Evolutionary conservation across 37 sponge, comb jelly and placozoan species (phyloP), one percentile per base, ranked within the genome.

Genomic region (Beroe ovata): DNA sequence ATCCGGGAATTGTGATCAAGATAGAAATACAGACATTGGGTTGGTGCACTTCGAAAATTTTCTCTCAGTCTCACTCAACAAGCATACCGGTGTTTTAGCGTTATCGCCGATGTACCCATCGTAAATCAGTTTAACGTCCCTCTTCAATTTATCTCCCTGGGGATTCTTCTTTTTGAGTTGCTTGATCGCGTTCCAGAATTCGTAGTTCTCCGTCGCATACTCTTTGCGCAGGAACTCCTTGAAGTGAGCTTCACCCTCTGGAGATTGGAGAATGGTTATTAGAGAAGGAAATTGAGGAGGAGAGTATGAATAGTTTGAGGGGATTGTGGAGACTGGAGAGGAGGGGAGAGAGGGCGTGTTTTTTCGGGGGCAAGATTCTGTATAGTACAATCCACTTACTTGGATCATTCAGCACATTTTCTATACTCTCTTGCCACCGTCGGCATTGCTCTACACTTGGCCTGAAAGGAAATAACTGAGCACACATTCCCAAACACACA

Each of bases 211-310:
- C n/a, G 84, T 32, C 16, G 38, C 35, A 26, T 21, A 77, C 54
- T 77, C 84, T 20, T 41, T 41, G 4, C 4, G 1, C 54, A 77
- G 38, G 47, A 77, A 77, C 28, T 40, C 11, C 54, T 36, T 8
- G 54, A 77, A 77, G 84, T 42, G 54, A 20, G 84, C 84, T 20
- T 16, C 54, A 26, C 84, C 84, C 84, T 77, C 84, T 77, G 84
- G 34, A 35, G 29, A 71, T 8, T 28, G 18, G 38, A 33, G 36
- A 71, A 36, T 29, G n/a, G n/a, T n/a, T n/a, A n/a, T n/a, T n/a
- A n/a, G n/a, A n/a, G n/a, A n/a, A n/a, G n/a, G n/a, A n/a, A n/a
- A n/a, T n/a, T n/a, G n/a, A n/a, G n/a, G n/a, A n/a, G n/a, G n/a
- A n/a, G n/a, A n/a, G n/a, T n/a, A n/a, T n/a, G n/a, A n/a, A n/a